A percentile compares a stretch with the other conserved stretches of the same genome.
Conservation (phyloP, 2,113 vertebrate species). For the Athene noctua region DNA sequence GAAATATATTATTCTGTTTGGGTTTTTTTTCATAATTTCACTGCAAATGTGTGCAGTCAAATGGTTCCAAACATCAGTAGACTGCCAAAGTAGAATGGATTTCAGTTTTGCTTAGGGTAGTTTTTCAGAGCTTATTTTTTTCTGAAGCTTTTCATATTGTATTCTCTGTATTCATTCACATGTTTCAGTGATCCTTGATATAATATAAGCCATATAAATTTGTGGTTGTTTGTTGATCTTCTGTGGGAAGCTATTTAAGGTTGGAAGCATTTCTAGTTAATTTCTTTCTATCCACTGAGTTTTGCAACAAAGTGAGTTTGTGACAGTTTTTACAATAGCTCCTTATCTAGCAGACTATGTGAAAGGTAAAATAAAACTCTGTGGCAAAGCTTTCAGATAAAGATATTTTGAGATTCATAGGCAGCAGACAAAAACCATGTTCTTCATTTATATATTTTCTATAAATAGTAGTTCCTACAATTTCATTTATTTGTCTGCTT, state of each 20-base stretch:
- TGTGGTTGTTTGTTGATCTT: neutral
- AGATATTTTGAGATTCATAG: neutral
- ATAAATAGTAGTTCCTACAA: neutral
- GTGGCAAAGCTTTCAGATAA: neutral
- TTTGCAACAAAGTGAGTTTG: neutral
- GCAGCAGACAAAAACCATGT: neutral
- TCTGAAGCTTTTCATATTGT: neutral
- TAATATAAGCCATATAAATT: neutral
- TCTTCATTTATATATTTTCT: neutral
- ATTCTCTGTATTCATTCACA: neutral
- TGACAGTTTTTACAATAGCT: conserved; percentile 25
- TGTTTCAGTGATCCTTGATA: neutral
- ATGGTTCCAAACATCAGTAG: neutral
- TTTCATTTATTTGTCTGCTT: neutral
- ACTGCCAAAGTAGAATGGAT: neutral
- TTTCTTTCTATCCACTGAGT: neutral
- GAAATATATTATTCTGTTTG: neutral
- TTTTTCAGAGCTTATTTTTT: neutral
- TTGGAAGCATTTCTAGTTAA: conserved; percentile 5
- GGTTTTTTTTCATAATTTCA: neutral
- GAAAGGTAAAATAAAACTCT: neutral
- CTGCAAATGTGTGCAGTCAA: neutral
- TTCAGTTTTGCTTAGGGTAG: neutral
- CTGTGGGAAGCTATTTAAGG: neutral
- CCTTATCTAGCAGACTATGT: neutral